Conservation (phyloP, 2,113 vertebrate genomes). For the Micronycteris hirsuta region DNA sequence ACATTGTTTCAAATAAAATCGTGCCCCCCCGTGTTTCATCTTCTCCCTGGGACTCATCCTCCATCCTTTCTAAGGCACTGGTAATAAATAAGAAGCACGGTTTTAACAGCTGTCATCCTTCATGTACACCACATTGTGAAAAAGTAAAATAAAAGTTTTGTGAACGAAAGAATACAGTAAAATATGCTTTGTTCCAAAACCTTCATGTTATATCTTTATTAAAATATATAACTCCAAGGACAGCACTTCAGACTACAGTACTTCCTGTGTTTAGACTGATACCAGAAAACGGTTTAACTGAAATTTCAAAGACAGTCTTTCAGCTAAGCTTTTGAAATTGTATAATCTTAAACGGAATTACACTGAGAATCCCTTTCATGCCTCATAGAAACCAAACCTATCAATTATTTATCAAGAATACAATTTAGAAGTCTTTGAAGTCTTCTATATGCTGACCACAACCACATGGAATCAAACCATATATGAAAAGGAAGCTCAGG, state of each 20-base stretch:
- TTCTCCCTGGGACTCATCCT: not conserved
- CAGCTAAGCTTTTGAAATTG: constrained; percentile 24
- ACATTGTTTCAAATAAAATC: constrained; percentile 41
- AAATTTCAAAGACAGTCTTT: not conserved
- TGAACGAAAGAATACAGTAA: constrained; percentile 43
- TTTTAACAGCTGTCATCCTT: constrained; percentile 59
- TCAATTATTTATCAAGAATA: not conserved
- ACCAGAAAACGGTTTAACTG: not conserved
- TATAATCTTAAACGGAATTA: not conserved
- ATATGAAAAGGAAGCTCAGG: not conserved
- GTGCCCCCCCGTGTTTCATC: constrained; percentile 3
- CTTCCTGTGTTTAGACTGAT: not conserved
- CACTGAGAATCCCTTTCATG: not conserved
- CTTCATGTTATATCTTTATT: not conserved
- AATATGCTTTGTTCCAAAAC: constrained; percentile 46
- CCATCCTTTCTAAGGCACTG: constrained; percentile 28
- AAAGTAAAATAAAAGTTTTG: constrained; percentile 42
- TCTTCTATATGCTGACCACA: not conserved
- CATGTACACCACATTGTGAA: constrained; percentile 19
- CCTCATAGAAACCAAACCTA: not conserved
- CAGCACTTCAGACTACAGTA: not conserved
- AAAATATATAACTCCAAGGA: not conserved
- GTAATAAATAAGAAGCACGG: constrained; percentile 49
- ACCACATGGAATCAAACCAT: not conserved
- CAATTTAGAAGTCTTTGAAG: not conserved